Base-by-base conservation (phyloP, 2,888 invertebrate genomes). In the Acrocyrtus sp. region DNA sequence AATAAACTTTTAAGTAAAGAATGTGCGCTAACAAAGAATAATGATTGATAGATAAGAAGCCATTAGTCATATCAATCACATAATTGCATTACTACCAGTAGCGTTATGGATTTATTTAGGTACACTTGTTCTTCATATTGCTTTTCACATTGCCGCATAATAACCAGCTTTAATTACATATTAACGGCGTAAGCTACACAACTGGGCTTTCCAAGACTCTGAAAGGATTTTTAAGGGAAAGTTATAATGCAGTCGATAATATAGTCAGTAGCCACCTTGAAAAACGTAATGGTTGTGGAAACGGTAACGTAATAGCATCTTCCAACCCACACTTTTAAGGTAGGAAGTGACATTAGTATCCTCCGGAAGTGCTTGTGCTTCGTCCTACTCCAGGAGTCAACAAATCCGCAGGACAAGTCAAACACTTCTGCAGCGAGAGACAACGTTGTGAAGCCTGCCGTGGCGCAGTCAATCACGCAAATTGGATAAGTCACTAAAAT, bases 181-280 rank as follows among this genome's bases (percentile, higher is more conserved):
- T n/a, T n/a, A n/a, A n/a, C n/a, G n/a, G n/a, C n/a, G n/a, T n/a
- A 34, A 34, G 34, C 12, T 34, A 34, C 34, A 34, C 12, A 8
- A 8, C 5, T 34, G 34, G 12, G 12, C 34, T 12, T 8, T 5
- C 34, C 34, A 34, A 12, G 12, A 34, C 5, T 34, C 34, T 43
- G 58, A 58, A 45, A 26, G 19, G n/a, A n/a, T n/a, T n/a, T 50
- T 47, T 54, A 72, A 0, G 68, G 68, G 19, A 76, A 76, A 17
- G 76, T 74, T 17, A 76, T 68, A 34, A 76, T 74, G 34, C 74
- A 74, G 60, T 76, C 68, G 21, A 76, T 68, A 29, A 76, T 72
- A 22, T 74, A 74, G 39, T 76, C 74, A 10, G 61, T 65, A 1
- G 56, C 61, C 12, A 48, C 29, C 62, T 67, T 72, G 21, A 74